phyloP scores from a whole-genome alignment of 2,888 invertebrate species.

The Eudasyphora cyanicolor region DNA sequence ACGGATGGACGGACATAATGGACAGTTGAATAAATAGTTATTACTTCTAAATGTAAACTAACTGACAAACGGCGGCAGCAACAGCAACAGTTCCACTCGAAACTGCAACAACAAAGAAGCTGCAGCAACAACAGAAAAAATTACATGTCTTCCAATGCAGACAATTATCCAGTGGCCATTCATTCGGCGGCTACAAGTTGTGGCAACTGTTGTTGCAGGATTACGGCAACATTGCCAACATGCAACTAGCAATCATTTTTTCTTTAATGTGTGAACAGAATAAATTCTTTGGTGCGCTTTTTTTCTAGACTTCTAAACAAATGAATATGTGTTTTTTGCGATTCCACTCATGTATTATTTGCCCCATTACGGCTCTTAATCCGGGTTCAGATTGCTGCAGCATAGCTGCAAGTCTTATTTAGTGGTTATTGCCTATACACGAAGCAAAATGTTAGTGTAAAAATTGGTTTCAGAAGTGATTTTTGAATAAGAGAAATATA shows the following conservation, averaged over 20 bases:
- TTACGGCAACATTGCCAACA: background rate
- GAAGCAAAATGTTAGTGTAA: no score
- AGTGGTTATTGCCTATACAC: no score
- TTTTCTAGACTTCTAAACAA: conserved; percentile 34
- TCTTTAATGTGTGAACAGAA: conserved; percentile 56
- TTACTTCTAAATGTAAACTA: conserved; percentile 18
- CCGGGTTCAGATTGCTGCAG: conserved; percentile 47
- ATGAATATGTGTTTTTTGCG: conserved; percentile 23
- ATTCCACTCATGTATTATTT: background rate
- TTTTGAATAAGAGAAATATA: no score
- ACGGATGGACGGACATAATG: background rate
- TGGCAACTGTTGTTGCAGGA: background rate
- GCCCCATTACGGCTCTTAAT: conserved; percentile 45
- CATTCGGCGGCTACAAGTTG: background rate
- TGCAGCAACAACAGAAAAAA: background rate
- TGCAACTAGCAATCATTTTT: conserved; percentile 19
- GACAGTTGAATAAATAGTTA: background rate
- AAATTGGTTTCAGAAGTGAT: no score
- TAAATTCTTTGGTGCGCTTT: conserved; percentile 53
- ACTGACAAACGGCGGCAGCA: background rate
- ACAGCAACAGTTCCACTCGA: no score
- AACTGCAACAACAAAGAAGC: background rate
- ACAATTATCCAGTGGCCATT: background rate
- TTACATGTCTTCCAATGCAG: background rate
- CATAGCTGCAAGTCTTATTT: no score